Evolutionary conservation across 2,113 vertebrate genomes (phyloP), one percentile per base, ranked within the genome.

Genomic region (Noturus placidus): DNA sequence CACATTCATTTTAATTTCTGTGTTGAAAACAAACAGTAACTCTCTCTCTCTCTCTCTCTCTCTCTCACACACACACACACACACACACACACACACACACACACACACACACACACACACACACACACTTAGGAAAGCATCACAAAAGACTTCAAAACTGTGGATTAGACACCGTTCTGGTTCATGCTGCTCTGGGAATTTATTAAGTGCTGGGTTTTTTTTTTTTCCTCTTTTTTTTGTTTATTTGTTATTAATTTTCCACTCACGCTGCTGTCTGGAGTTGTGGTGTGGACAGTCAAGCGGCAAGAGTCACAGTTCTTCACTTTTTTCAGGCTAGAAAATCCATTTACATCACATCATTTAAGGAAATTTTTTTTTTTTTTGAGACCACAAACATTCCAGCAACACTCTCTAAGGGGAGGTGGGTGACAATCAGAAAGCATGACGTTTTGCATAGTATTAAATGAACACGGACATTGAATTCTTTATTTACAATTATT

Each of bases 401-500:
- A 96, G 96, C 95, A 96, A 96, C 96, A 97, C 96, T 96, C 95
- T 96, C 95, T 92, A 93, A 54, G 94, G 93, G 93, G 96, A 93
- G 95, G 83, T 91, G 95, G 95, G 95, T 96, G 96, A 97, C 97
- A 95, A 96, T 95, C 94, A 95, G 96, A 97, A 98, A 98, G 97
- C 97, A 97, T 97, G 95, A 97, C 95, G 96, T 96, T 97, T 99
- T 99, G 98, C 98, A 99, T 99, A 99, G 98, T 99, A 98, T 95
- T 99, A 99, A 98, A 99, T 99, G 97, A 98, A 98, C 97, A 99
- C 96, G 97, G 95, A 99, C 95, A 97, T 96, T 96, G 96, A 98
- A 96, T 97, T 98, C 96, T 99, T 99, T 99, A 99, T 99, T 98
- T 99, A 99, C 98, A 99, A 96, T 99, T 98, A 98, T 98, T 97